Evolutionary conservation across 2,113 vertebrate genomes (phyloP).

Genomic region (Campylorhamphus procurvoides): DNA sequence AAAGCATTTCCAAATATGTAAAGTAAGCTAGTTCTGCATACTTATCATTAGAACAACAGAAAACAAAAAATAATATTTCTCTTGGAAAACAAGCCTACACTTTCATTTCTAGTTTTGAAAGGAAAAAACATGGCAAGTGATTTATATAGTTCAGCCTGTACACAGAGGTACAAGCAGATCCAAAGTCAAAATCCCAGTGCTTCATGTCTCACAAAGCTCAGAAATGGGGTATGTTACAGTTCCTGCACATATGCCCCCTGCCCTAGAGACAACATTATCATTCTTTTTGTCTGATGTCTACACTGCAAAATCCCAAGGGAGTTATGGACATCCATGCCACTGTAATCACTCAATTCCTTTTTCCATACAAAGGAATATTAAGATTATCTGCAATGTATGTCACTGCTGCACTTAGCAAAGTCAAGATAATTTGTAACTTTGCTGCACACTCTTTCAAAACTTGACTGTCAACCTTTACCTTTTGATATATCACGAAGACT

Average conservation of each 20-base stretch:
- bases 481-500: not conserved
- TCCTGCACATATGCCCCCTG: not conserved
- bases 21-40: not conserved
- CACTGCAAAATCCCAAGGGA: not conserved
- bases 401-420: not conserved
- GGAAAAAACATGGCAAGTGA: not conserved
- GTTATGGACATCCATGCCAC: fast-evolving
- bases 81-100: fast-evolving
- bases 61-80: not conserved
- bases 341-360: not conserved
- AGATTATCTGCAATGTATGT: not conserved
- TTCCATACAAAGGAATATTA: not conserved
- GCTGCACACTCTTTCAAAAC: not conserved
- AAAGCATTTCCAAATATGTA: not conserved
- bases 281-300: not conserved
- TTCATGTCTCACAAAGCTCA: not conserved
- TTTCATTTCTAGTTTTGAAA: not conserved
- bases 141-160: not conserved
- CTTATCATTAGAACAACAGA: not conserved
- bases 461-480: not conserved
- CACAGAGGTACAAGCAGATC: not conserved
- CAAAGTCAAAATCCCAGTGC: not conserved
- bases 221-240: not conserved
- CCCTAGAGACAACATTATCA: not conserved
- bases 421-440: not conserved